Percentiles rank a stretch among this genome's conserved stretches.
Conservation (phyloP, 2,888 invertebrate genomes). For the Conomelus anceps region DNA sequence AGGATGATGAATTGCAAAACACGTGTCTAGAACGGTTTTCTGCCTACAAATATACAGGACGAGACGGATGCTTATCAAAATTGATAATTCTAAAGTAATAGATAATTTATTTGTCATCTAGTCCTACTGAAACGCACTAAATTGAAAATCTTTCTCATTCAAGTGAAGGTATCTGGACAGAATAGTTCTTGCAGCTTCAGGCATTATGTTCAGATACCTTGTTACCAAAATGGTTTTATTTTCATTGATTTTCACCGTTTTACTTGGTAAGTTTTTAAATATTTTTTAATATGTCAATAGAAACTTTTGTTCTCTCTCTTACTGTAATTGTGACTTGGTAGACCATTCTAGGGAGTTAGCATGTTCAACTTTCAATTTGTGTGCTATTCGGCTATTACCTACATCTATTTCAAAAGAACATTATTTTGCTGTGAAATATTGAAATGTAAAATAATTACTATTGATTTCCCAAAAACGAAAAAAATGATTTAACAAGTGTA, state of each 20-base stretch:
- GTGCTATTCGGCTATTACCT: too few species aligned
- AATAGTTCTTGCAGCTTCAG: background rate
- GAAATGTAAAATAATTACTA: too few species aligned
- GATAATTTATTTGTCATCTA: background rate
- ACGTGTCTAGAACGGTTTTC: background rate
- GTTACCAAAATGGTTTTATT: background rate
- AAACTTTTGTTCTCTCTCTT: background rate
- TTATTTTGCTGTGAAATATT: too few species aligned
- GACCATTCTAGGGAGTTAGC: too few species aligned
- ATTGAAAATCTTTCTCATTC: background rate
- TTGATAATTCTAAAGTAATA: background rate
- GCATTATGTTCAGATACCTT: background rate
- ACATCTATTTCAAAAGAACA: too few species aligned
- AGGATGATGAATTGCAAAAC: background rate
- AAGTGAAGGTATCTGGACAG: background rate
- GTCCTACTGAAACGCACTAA: background rate
- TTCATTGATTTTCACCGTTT: background rate
- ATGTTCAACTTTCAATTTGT: too few species aligned
- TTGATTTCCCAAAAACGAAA: too few species aligned
- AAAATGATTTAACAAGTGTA: too few species aligned
- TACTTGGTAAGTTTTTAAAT: background rate
- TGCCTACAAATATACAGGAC: background rate
- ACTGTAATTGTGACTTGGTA: too few species aligned
- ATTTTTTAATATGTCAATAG: background rate
- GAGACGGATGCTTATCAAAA: background rate